phyloP scores from a whole-genome alignment of 2,888 invertebrate species.

The Eilema sororculum region DNA sequence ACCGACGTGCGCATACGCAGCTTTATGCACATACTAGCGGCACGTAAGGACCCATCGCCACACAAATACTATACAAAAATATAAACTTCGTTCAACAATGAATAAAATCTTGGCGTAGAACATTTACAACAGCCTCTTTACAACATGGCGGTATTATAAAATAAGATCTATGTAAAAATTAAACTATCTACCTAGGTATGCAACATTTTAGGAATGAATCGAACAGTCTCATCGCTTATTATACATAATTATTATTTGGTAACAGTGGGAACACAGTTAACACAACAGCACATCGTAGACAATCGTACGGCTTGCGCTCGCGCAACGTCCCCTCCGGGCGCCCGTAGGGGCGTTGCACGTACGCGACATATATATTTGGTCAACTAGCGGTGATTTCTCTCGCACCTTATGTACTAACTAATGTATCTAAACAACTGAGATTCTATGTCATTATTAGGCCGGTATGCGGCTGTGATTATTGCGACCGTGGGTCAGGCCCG shows the following conservation, averaged over 20 bases:
- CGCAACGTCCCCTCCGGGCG: background rate
- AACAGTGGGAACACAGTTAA: slow-evolving; percentile 55
- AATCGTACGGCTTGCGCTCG: slow-evolving; percentile 5
- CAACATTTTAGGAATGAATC: slow-evolving; percentile 61
- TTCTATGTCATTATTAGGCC: slow-evolving; percentile 57
- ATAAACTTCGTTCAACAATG: slow-evolving; percentile 40
- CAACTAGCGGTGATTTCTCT: slow-evolving; percentile 38
- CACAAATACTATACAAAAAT: slow-evolving; percentile 44
- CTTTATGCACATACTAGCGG: background rate
- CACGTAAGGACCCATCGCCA: slow-evolving; percentile 14
- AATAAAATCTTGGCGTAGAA: slow-evolving; percentile 39
- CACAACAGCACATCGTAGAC: slow-evolving; percentile 24
- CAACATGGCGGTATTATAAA: slow-evolving; percentile 28
- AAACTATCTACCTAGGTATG: slow-evolving; percentile 57
- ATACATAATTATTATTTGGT: slow-evolving; percentile 65
- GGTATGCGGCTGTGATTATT: slow-evolving; percentile 4
- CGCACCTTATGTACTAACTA: slow-evolving; percentile 48
- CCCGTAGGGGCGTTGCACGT: slow-evolving; percentile 19
- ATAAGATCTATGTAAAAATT: slow-evolving; percentile 43
- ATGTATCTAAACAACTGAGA: slow-evolving; percentile 71
- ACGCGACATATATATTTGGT: slow-evolving; percentile 61
- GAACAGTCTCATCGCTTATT: slow-evolving; percentile 67
- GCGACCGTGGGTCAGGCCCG: slow-evolving; percentile 46
- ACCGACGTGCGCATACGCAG: background rate
- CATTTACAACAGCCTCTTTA: slow-evolving; percentile 38